A percentile compares a stretch with the other conserved stretches of the same genome.
Conservation (phyloP, 2,797 vertebrate species). For the Propithecus deckenii region DNA sequence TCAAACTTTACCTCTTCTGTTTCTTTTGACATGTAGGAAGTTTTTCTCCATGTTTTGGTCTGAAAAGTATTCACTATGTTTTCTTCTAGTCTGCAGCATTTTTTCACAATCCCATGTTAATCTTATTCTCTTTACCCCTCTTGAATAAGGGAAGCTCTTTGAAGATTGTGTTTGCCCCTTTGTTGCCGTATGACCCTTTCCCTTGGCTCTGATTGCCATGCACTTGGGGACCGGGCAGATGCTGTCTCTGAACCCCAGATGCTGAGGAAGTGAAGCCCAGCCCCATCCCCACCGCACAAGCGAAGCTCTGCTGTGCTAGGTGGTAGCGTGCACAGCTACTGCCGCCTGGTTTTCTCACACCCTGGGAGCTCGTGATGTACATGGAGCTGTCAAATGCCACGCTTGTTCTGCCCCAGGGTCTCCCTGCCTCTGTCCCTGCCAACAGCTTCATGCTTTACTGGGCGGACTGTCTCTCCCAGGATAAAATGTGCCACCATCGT, state of each 20-base stretch:
- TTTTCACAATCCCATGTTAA: neutral
- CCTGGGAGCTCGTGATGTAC: neutral
- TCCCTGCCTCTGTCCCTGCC: neutral
- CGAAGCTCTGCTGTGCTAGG: rapidly evolving
- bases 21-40: neutral
- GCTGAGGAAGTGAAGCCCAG: rapidly evolving
- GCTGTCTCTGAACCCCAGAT: neutral
- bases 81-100: neutral
- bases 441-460: neutral
- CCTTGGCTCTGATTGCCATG: neutral
- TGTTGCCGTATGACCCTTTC: neutral
- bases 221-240: neutral
- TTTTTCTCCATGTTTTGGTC: neutral
- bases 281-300: rapidly evolving
- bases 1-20: neutral
- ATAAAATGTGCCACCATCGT: rapidly evolving
- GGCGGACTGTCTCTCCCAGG: neutral
- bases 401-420: neutral
- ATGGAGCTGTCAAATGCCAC: too few species aligned
- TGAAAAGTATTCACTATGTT: neutral
- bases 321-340: too few species aligned
- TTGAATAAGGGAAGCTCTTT: neutral
- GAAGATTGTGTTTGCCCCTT: neutral
- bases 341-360: neutral
- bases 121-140: neutral